Evolutionary conservation across 2,888 invertebrate genomes (phyloP).

Genomic region (Tigriopus californicus): DNA sequence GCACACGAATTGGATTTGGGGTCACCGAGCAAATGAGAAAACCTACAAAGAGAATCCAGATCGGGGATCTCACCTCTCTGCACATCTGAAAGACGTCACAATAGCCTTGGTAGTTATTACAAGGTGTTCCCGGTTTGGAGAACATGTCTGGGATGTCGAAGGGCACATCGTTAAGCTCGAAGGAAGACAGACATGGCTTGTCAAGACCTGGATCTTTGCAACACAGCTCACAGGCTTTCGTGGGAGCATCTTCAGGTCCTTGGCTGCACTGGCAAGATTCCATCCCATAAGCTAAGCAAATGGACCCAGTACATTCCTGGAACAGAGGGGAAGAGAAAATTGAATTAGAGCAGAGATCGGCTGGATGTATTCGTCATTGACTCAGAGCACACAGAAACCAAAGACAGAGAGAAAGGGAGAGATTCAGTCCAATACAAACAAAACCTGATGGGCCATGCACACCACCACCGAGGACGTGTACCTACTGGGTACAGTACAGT

Average conservation of each 20-base stretch:
- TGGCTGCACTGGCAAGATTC: slow-evolving; percentile 86
- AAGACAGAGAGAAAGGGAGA: too few species aligned
- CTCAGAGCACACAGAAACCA: neutral
- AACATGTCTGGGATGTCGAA: slow-evolving; percentile 83
- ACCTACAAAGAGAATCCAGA: too few species aligned
- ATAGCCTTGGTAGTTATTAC: slow-evolving; percentile 98
- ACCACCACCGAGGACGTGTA: too few species aligned
- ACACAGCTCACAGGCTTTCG: slow-evolving; percentile 79
- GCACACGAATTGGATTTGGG: too few species aligned
- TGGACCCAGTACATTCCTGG: slow-evolving; percentile 89
- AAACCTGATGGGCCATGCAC: too few species aligned
- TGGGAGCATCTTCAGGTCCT: slow-evolving; percentile 53
- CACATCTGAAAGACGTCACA: slow-evolving; percentile 99
- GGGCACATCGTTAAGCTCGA: slow-evolving; percentile 70
- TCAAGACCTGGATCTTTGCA: slow-evolving; percentile 68
- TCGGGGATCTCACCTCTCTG: slow-evolving; percentile 59
- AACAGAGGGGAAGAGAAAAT: slow-evolving; percentile 20
- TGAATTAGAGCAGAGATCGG: too few species aligned
- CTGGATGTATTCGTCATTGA: too few species aligned
- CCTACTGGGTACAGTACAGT: too few species aligned
- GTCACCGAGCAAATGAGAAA: too few species aligned
- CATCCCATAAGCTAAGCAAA: slow-evolving; percentile 84
- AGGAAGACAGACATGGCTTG: slow-evolving; percentile 65
- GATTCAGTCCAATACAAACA: too few species aligned
- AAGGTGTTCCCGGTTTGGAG: slow-evolving; percentile 87